Conservation (phyloP, 53 echinoderm and acorn worm genomes). For the Antedon mediterranea region DNA sequence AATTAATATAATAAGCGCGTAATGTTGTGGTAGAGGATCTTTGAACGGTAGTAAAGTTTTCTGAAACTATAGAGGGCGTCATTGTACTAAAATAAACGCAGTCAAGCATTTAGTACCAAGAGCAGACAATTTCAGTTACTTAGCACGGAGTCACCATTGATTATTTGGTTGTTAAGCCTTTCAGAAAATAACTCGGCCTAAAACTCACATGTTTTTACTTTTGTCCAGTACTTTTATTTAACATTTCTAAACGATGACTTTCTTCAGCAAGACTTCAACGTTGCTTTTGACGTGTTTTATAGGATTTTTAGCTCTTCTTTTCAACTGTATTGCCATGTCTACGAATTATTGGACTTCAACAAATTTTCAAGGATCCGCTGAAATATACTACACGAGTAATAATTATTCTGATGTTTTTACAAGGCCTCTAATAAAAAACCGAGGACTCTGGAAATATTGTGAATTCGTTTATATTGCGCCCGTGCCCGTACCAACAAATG, state of each 20-base stretch:
- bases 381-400: constrained; percentile 12
- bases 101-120: not conserved
- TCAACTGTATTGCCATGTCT: constrained; percentile 51
- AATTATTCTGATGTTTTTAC: not conserved
- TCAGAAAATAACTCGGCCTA: not conserved
- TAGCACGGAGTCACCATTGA: not conserved
- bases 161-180: not conserved
- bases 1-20: too few species aligned
- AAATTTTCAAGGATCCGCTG: constrained; percentile 11
- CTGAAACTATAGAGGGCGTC: not conserved
- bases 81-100: not conserved
- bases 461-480: not conserved
- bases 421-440: not conserved
- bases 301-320: constrained; percentile 53
- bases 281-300: constrained; percentile 60
- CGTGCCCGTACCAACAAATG: not conserved
- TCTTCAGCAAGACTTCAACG: constrained; percentile 46
- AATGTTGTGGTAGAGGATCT: too few species aligned
- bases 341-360: constrained; percentile 68
- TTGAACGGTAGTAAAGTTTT: too few species aligned
- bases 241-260: not conserved
- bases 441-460: not conserved
- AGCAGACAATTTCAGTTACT: not conserved
- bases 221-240: not conserved
- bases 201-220: not conserved